These are phyloP conservation scores for Epinotia nisella DNA, from an alignment of 2,888 invertebrate genomes.

Conservation along the genomic window DNA sequence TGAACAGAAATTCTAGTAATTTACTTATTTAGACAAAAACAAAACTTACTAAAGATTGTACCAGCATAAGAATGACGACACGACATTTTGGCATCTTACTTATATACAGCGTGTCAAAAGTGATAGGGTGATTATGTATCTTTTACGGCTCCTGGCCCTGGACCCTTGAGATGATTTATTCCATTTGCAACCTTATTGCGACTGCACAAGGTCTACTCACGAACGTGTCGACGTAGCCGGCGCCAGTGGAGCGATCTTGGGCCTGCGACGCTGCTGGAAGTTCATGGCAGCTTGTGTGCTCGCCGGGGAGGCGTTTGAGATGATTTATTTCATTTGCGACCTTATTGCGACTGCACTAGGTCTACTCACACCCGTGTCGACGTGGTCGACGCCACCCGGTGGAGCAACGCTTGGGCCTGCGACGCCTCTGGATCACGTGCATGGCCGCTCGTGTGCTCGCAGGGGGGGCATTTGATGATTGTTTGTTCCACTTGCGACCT, in stretches of 20 bases:
- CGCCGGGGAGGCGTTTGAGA: constrained; percentile 77
- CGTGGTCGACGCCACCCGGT: constrained; percentile 96
- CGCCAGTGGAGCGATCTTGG: no score
- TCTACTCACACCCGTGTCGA: constrained; percentile 93
- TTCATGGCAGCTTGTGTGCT: constrained; percentile 89
- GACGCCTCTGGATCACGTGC: constrained; percentile 94
- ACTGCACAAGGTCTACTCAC: constrained; percentile 83
- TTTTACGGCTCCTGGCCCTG: no score
- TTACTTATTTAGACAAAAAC: no score
- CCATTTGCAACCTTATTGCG: background rate
- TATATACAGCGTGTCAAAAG: no score
- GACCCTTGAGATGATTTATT: no score
- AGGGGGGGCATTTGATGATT: constrained; percentile 66
- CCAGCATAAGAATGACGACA: no score
- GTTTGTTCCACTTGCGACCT: constrained; percentile 55
- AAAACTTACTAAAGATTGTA: no score
- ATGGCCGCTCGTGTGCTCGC: constrained; percentile 92
- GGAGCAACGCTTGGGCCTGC: constrained; percentile 96
- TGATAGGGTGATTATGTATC: no score
- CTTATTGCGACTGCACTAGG: background rate
- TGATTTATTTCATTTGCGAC: background rate
- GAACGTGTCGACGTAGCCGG: constrained; percentile 95
- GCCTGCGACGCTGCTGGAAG: no score
- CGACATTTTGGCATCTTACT: no score
- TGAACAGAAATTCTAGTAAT: no score